Conservation (phyloP, 2,113 vertebrate species). For the Nicator chloris region DNA sequence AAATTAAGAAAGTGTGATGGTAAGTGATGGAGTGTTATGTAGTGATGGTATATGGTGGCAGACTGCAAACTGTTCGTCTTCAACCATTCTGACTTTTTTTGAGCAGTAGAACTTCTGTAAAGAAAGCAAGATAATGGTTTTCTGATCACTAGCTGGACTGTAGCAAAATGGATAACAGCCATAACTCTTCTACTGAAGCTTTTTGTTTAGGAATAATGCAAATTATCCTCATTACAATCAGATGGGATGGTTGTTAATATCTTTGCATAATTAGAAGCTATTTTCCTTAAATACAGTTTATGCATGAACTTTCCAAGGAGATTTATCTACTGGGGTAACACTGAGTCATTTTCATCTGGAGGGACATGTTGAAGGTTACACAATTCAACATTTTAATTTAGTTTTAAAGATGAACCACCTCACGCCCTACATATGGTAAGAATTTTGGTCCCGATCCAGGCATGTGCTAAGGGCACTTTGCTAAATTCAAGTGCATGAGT, state of each 20-base stretch:
- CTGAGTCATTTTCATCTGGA: conserved; percentile 37
- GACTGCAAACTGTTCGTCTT: neutral
- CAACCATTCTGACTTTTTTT: neutral
- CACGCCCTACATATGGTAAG: neutral
- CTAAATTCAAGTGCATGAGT: neutral
- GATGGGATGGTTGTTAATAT: conserved; percentile 63
- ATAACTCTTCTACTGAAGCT: conserved; percentile 6
- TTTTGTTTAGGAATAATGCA: conserved; percentile 58
- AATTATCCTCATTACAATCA: conserved; percentile 68
- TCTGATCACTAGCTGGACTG: conserved; percentile 28
- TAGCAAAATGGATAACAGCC: conserved; percentile 25
- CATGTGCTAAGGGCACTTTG: neutral
- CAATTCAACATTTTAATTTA: neutral
- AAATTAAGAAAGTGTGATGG: neutral
- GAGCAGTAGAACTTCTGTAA: neutral
- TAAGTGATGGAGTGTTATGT: neutral
- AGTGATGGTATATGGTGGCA: neutral
- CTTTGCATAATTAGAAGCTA: conserved; percentile 61
- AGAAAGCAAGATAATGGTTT: neutral
- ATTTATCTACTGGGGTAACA: neutral
- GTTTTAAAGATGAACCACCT: neutral
- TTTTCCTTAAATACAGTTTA: conserved; percentile 64
- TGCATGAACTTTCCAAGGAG: conserved; percentile 44
- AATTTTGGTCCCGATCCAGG: neutral
- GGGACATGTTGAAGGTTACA: conserved; percentile 11